Evolutionary conservation across 2,888 invertebrate species (phyloP), one percentile per base, ranked within the genome.

Genomic region (Drosophila kanekoi): DNA sequence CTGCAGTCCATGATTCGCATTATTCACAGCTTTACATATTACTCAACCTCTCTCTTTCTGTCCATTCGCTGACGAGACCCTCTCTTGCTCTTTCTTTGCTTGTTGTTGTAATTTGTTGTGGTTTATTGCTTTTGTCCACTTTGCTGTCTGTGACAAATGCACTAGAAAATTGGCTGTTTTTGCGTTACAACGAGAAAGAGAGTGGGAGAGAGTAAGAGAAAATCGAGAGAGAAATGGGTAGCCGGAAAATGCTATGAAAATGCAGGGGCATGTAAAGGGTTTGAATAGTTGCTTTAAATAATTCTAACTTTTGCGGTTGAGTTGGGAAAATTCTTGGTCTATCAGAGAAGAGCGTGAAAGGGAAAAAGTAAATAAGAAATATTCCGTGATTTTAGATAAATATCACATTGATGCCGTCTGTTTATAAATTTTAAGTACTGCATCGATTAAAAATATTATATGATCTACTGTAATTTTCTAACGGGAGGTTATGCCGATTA

Each of bases 21-120:
- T 84, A 84, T 86, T 86, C 78, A 86, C 78, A 73, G 88, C 83
- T 84, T 77, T 76, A 76, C 75, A 78, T 73, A 68, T 71, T 62
- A 48, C 33, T 38, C 38, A 49, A n/a, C 20, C 51, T 6, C 40
- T n/a, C 44, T 33, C 40, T 53, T 14, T n/a, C 20, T 45, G 11
- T 5, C n/a, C 16, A n/a, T 32, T 10, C 4, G 32, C n/a, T 18
- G 32, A 8, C 14, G n/a, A 28, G 28, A 28, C 8, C 28, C 38
- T 35, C 37, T 13, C 13, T 44, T 44, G 13, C 23, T 35, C 41
- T 11, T 13, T 2, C 20, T 10, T 20, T 37, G 35, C 32, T 45
- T 53, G 54, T 49, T 63, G 37, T 52, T 65, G 66, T 33, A 40
- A 48, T 72, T 77, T 67, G 65, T 45, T 65, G 68, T 48, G 65